A percentile compares a stretch with the other conserved stretches of the same genome.
Conservation (phyloP, 2,113 vertebrate genomes). For the Phaetusa simplex region DNA sequence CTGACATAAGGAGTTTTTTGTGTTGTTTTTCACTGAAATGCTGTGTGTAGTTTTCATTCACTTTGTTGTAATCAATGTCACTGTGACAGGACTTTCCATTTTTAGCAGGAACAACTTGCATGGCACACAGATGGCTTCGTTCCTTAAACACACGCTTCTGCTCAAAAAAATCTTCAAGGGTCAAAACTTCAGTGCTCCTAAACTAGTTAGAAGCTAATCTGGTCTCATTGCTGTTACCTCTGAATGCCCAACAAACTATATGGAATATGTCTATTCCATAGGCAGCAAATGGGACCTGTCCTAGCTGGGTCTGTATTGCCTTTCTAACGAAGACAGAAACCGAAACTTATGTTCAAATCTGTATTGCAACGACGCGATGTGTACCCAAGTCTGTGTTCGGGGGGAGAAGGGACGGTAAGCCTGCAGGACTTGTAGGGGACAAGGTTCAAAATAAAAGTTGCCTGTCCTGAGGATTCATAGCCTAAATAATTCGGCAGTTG, state of each 20-base stretch:
- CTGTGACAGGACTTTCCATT: background rate
- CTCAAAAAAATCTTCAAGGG: background rate
- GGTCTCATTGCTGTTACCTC: background rate
- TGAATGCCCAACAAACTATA: background rate
- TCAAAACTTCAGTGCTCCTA: background rate
- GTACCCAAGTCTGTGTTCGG: background rate
- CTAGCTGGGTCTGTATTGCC: background rate
- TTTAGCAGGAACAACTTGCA: background rate
- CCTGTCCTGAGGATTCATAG: background rate
- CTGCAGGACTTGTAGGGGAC: background rate
- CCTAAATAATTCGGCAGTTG: background rate
- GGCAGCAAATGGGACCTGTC: background rate
- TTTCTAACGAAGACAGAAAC: background rate
- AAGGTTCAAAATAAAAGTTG: background rate
- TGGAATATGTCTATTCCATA: background rate
- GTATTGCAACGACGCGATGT: rapidly evolving
- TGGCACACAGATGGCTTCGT: rapidly evolving
- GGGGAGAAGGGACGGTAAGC: background rate
- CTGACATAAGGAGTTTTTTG: background rate
- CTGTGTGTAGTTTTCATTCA: background rate
- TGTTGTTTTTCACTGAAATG: background rate
- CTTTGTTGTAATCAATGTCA: background rate
- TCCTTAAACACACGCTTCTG: background rate
- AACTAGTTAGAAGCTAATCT: background rate
- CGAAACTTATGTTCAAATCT: background rate